These are phyloP conservation scores for Entomyzon cyanotis DNA, from an alignment of 2,113 vertebrate species.

Conservation along the genomic window DNA sequence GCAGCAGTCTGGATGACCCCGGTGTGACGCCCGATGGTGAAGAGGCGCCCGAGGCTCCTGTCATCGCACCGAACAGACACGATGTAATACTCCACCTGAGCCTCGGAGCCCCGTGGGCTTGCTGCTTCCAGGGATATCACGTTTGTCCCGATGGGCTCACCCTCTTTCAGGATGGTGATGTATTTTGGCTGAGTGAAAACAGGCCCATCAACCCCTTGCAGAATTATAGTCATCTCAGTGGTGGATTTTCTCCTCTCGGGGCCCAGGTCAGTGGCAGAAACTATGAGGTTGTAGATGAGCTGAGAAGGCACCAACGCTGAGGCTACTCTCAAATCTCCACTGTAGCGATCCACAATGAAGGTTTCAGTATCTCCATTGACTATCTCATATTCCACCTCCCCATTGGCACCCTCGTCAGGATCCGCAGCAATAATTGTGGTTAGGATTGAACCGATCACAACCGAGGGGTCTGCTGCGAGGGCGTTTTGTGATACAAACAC, in stretches of 20 bases:
- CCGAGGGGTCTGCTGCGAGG: slow-evolving; percentile 87
- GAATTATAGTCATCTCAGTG: slow-evolving; percentile 90
- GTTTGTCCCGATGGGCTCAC: slow-evolving; percentile 90
- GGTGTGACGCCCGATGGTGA: slow-evolving; percentile 88
- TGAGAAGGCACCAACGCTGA: slow-evolving; percentile 87
- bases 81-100: slow-evolving; percentile 93
- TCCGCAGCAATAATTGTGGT: slow-evolving; percentile 91
- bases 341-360: slow-evolving; percentile 95
- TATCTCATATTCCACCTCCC: slow-evolving; percentile 95
- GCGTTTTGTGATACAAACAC: slow-evolving; percentile 92
- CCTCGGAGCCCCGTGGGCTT: slow-evolving; percentile 81
- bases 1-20: slow-evolving; percentile 93
- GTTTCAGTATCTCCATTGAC: slow-evolving; percentile 89
- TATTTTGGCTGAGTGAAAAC: slow-evolving; percentile 96
- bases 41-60: slow-evolving; percentile 87
- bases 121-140: slow-evolving; percentile 92
- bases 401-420: slow-evolving; percentile 92
- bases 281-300: slow-evolving; percentile 87
- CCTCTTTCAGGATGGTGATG: slow-evolving; percentile 93
- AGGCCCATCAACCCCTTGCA: slow-evolving; percentile 88
- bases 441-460: slow-evolving; percentile 89
- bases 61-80: slow-evolving; percentile 88
- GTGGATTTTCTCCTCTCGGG: slow-evolving; percentile 85
- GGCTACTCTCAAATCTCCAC: slow-evolving; percentile 89
- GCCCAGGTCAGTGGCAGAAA: slow-evolving; percentile 93